phyloP scores from a whole-genome alignment of 2,888 invertebrate species.

The Ochropacha duplaris region DNA sequence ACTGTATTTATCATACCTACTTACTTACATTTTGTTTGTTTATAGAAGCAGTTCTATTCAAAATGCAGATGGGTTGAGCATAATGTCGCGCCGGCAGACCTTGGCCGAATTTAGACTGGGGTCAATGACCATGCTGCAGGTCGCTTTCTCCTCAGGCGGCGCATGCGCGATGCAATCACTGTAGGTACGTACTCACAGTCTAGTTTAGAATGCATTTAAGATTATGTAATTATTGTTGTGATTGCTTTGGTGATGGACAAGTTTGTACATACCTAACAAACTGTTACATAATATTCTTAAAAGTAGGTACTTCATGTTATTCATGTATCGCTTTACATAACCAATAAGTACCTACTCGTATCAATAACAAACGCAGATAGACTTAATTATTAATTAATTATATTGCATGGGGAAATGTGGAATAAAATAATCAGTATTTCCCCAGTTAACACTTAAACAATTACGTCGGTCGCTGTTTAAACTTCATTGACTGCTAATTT shows the following conservation, averaged over 20 bases:
- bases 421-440: background rate
- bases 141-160: conserved; percentile 68
- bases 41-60: background rate
- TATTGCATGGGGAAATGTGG: background rate
- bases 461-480: conserved; percentile 2
- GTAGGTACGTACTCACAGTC: conserved; percentile 25
- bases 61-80: conserved; percentile 24
- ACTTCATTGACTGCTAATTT: conserved; percentile 6
- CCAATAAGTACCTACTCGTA: background rate
- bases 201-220: conserved; percentile 6
- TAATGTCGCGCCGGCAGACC: conserved; percentile 56
- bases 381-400: too few relatives aligned
- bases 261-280: too few relatives aligned
- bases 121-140: conserved; percentile 56
- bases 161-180: conserved; percentile 58
- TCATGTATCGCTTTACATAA: too few relatives aligned
- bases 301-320: too few relatives aligned
- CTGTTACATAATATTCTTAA: too few relatives aligned
- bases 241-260: background rate
- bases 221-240: conserved; percentile 1
- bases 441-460: background rate
- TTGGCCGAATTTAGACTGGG: conserved; percentile 74
- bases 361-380: background rate
- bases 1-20: background rate
- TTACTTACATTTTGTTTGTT: background rate